A percentile compares a stretch with the other conserved stretches of the same genome.
phyloP scores from a whole-genome alignment of 2,113 vertebrate species.

The Periophthalmus modestus region DNA sequence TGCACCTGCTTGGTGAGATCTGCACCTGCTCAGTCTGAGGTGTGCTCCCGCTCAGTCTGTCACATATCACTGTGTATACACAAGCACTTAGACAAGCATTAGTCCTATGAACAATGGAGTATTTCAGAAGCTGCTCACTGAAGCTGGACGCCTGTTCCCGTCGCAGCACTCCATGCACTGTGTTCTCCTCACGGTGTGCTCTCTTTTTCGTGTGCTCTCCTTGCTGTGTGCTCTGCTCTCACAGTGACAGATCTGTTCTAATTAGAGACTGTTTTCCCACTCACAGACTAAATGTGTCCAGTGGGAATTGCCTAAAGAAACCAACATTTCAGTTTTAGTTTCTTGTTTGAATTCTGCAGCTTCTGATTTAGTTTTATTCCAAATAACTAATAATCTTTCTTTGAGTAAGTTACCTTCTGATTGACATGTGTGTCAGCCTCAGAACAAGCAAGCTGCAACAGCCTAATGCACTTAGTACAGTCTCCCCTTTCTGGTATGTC shows the following conservation, averaged over 20 bases:
- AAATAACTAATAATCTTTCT: too few species aligned
- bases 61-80: too few species aligned
- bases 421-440: not conserved
- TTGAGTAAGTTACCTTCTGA: not conserved
- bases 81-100: not conserved
- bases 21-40: too few species aligned
- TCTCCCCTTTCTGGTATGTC: too few species aligned
- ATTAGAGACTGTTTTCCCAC: not conserved
- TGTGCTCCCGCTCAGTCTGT: too few species aligned
- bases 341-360: not conserved
- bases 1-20: too few species aligned
- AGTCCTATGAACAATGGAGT: not conserved
- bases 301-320: not conserved
- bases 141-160: not conserved
- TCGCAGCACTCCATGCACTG: not conserved
- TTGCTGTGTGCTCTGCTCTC: not conserved
- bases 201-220: not conserved
- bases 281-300: not conserved
- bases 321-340: not conserved
- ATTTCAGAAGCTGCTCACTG: not conserved
- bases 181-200: not conserved
- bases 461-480: too few species aligned
- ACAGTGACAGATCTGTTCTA: not conserved
- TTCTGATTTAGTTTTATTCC: not conserved
- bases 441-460: too few species aligned